phyloP scores from a whole-genome alignment of 2,888 invertebrate species.

The Vandiemenella viatica region DNA sequence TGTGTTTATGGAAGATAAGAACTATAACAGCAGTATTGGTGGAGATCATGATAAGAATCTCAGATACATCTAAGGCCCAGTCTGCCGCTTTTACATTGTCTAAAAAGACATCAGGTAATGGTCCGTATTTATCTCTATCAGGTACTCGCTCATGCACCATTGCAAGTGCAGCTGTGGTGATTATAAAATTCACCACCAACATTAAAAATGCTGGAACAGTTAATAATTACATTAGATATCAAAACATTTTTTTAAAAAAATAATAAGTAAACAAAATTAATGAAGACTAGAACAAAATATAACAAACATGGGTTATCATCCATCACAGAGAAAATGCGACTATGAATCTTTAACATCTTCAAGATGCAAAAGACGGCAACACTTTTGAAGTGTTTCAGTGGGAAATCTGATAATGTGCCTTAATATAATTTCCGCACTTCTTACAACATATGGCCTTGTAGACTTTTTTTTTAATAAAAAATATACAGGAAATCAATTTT shows the following conservation, averaged over 20 bases:
- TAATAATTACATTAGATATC: background rate
- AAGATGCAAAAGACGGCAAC: no score
- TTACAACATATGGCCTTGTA: no score
- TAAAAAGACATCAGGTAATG: conserved; percentile 70
- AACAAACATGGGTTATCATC: no score
- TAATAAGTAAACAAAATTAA: background rate
- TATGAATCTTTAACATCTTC: no score
- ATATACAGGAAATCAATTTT: no score
- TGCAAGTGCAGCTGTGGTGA: conserved; percentile 58
- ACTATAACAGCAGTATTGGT: conserved; percentile 61
- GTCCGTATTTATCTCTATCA: conserved; percentile 52
- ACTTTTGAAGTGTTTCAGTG: no score
- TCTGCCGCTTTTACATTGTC: conserved; percentile 58
- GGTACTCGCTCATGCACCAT: conserved; percentile 79
- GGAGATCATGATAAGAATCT: conserved; percentile 71
- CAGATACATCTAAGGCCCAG: conserved; percentile 71
- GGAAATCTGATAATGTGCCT: no score
- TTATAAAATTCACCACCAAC: conserved; percentile 43
- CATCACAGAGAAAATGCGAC: no score
- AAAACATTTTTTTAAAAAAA: background rate
- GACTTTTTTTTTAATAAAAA: no score
- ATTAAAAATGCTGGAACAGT: conserved; percentile 42
- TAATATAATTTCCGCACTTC: no score
- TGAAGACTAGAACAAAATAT: no score
- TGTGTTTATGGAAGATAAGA: conserved; percentile 72